Conservation (phyloP, 2,888 invertebrate species). For the Lochmaea crataegi region DNA sequence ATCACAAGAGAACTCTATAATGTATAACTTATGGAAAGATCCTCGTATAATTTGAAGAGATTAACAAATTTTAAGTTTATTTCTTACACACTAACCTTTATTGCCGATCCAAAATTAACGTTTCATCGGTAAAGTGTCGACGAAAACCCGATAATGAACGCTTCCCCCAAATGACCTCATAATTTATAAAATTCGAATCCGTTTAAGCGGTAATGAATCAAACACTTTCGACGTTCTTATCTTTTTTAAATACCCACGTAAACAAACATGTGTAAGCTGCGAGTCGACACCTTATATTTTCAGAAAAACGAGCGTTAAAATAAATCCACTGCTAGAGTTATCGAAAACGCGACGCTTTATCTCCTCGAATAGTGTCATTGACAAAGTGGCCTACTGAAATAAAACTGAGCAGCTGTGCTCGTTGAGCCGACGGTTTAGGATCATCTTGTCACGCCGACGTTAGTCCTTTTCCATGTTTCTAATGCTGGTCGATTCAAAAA, state of each 20-base stretch:
- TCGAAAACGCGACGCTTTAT: slow-evolving; percentile 57
- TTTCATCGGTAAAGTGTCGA: slow-evolving; percentile 16
- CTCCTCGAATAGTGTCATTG: slow-evolving; percentile 58
- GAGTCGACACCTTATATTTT: slow-evolving; percentile 62
- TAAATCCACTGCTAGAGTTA: slow-evolving; percentile 54
- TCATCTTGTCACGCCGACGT: slow-evolving; percentile 28
- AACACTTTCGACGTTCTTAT: slow-evolving; percentile 59
- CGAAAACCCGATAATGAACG: slow-evolving; percentile 21
- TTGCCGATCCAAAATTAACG: neutral
- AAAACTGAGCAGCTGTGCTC: slow-evolving; percentile 59
- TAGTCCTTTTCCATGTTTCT: slow-evolving; percentile 30
- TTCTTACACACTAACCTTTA: neutral
- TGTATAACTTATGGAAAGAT: neutral
- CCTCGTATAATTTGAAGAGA: neutral
- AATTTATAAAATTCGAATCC: slow-evolving; percentile 53
- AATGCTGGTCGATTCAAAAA: slow-evolving; percentile 16
- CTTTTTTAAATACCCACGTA: slow-evolving; percentile 60
- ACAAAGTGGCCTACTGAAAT: slow-evolving; percentile 63
- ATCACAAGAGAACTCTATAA: no score
- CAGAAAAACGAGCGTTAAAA: slow-evolving; percentile 51
- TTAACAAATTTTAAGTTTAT: neutral
- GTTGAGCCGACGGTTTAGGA: slow-evolving; percentile 12
- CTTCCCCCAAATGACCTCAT: slow-evolving; percentile 43
- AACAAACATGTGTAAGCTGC: slow-evolving; percentile 63
- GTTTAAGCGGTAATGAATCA: slow-evolving; percentile 58